Evolutionary conservation across 2,888 invertebrate species (phyloP).

Genomic region (Watsonalla binaria): DNA sequence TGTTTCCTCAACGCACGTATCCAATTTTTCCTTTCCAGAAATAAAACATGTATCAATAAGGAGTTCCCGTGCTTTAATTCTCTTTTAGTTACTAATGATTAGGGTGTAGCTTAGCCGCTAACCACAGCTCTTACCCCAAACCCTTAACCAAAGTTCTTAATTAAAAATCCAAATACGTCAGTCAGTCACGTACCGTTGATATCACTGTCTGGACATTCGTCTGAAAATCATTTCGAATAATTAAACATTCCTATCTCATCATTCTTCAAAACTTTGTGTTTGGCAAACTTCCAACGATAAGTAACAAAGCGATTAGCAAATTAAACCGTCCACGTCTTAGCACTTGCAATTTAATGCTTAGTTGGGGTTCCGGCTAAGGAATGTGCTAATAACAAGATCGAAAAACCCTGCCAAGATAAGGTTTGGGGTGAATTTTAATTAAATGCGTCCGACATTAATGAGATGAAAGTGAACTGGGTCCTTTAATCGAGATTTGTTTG

Average conservation of each 20-base stretch:
- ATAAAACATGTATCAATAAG: too few relatives aligned
- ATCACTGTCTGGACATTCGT: neutral
- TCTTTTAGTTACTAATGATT: too few relatives aligned
- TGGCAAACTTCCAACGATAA: conserved; percentile 16
- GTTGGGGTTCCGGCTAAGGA: conserved; percentile 33
- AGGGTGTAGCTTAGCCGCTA: too few relatives aligned
- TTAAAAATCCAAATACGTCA: too few relatives aligned
- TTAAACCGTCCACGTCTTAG: conserved; percentile 19
- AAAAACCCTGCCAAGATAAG: conserved; percentile 60
- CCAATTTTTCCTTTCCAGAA: too few relatives aligned
- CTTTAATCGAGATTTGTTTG: conserved; percentile 75
- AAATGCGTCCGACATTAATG: conserved; percentile 72
- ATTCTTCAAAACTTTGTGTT: conserved; percentile 25
- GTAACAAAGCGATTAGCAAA: conserved; percentile 30
- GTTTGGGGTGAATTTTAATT: conserved; percentile 74
- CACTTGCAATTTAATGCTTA: conserved; percentile 32
- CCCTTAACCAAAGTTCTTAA: too few relatives aligned
- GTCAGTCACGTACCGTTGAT: too few relatives aligned
- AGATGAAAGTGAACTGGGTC: conserved; percentile 67
- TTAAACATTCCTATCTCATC: neutral
- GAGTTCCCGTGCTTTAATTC: too few relatives aligned
- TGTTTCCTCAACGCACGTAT: too few relatives aligned
- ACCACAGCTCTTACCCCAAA: too few relatives aligned
- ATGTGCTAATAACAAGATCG: conserved; percentile 71
- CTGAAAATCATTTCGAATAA: neutral